Evolutionary conservation across 2,888 invertebrate genomes (phyloP).

Genomic region (Sesamia inferens): DNA sequence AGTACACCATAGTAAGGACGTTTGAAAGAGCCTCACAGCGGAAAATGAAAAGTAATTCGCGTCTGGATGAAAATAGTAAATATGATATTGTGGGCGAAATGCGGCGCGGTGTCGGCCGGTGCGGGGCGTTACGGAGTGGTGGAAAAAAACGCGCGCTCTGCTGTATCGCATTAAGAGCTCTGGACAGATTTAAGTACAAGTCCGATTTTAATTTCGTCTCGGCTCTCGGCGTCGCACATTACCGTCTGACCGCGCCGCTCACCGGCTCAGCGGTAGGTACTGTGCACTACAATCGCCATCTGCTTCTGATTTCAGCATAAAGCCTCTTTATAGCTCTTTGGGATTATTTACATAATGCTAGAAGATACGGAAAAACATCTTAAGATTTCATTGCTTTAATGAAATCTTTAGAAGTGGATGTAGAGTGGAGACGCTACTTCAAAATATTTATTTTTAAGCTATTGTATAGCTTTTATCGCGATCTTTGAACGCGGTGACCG

Average conservation of each 20-base stretch:
- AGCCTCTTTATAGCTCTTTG: slow-evolving; percentile 31
- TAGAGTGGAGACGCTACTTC: neutral
- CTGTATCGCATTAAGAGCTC: slow-evolving; percentile 67
- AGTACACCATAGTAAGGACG: slow-evolving; percentile 52
- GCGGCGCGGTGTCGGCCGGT: neutral
- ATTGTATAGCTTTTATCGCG: no score
- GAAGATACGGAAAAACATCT: slow-evolving; percentile 29
- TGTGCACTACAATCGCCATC: slow-evolving; percentile 11
- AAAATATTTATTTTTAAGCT: neutral
- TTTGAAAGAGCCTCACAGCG: slow-evolving; percentile 57
- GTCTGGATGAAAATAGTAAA: slow-evolving; percentile 70
- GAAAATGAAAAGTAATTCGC: slow-evolving; percentile 71
- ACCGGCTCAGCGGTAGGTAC: neutral
- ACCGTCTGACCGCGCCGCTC: slow-evolving; percentile 3
- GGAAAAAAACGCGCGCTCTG: slow-evolving; percentile 36
- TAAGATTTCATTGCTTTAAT: slow-evolving; percentile 37
- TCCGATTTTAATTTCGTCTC: slow-evolving; percentile 70
- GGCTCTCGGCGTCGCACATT: slow-evolving; percentile 55
- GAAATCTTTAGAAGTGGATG: slow-evolving; percentile 26
- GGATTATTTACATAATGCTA: slow-evolving; percentile 48
- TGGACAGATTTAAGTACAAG: slow-evolving; percentile 69
- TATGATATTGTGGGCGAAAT: slow-evolving; percentile 62
- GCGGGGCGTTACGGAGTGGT: neutral
- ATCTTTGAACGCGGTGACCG: no score
- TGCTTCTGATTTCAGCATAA: slow-evolving; percentile 28